phyloP scores from a whole-genome alignment of 2,113 vertebrate species.

The Malurus melanocephalus region DNA sequence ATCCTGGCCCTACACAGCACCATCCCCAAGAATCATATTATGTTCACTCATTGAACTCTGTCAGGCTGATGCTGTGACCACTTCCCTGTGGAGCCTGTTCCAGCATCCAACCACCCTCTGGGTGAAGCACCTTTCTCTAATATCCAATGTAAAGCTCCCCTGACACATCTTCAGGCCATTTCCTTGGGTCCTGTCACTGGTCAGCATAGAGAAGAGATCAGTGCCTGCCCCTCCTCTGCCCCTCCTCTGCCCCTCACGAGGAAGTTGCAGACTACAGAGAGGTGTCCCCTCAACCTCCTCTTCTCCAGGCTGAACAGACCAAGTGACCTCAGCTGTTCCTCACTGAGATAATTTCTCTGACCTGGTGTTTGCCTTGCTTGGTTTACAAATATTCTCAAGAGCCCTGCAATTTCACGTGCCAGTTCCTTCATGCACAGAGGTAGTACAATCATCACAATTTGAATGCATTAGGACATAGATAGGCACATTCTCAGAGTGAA shows the following conservation, averaged over 20 bases:
- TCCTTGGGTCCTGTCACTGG: fast-evolving
- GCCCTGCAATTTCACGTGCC: not conserved
- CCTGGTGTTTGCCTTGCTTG: not conserved
- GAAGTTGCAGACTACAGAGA: no score
- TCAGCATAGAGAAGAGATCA: no score
- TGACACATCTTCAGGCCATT: not conserved
- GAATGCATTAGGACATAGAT: not conserved
- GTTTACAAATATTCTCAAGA: not conserved
- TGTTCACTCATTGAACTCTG: not conserved
- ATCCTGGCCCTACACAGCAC: not conserved
- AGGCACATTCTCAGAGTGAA: not conserved
- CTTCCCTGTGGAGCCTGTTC: not conserved
- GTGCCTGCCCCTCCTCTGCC: not conserved
- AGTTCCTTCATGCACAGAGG: not conserved
- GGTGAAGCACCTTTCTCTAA: no score
- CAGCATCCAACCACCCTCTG: fast-evolving
- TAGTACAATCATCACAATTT: not conserved
- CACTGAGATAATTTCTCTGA: not conserved
- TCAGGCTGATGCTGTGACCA: not conserved
- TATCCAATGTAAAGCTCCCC: not conserved
- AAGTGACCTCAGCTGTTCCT: not conserved
- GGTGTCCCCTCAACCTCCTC: not conserved
- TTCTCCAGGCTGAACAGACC: not conserved
- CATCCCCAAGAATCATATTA: not conserved
- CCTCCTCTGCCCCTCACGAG: fast-evolving